Evolutionary conservation across 2,888 invertebrate species (phyloP), one percentile per base, ranked within the genome.

Genomic region (Hofmannophila pseudospretella): DNA sequence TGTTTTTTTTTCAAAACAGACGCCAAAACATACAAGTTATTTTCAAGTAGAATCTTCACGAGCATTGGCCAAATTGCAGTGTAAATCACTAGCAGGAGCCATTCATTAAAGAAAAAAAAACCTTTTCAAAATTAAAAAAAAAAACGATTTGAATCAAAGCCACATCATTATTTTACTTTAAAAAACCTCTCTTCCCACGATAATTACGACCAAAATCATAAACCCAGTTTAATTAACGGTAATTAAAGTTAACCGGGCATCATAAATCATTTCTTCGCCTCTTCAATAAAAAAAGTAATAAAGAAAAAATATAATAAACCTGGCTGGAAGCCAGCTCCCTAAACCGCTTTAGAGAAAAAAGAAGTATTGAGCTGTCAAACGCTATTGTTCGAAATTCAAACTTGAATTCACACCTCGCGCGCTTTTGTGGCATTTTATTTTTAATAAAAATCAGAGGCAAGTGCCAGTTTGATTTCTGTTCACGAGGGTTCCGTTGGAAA

Each of bases 281-380:
- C n/a, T 23, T n/a, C 23, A 23, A 7, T n/a, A 32, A 36, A 20
- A 23, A 32, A 35, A 39, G 31, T 34, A 40, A n/a, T n/a, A n/a
- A n/a, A n/a, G n/a, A n/a, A n/a, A n/a, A n/a, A 39, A 32, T 2
- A 8, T 11, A 20, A 20, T 16, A 36, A 19, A n/a, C 20, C 20
- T 20, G 20, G 20, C 20, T n/a, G n/a, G n/a, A n/a, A n/a, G n/a
- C n/a, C n/a, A 38, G 41, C 38, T 41, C 32, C 35, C 41, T 33
- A 45, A 45, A 40, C 42, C 39, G 44, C 39, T 20, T 20, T 44
- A 26, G 13, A 16, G 10, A 44, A 42, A 44, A 48, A n/a, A n/a
- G n/a, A n/a, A 37, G 38, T 46, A 59, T 58, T 58, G 50, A 59
- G 48, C 59, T 55, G 59, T 59, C 58, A 55, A 54, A 57, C 47